These are phyloP conservation scores for Trachelus tabidus DNA, from an alignment of 2,888 invertebrate species.

Conservation along the genomic window DNA sequence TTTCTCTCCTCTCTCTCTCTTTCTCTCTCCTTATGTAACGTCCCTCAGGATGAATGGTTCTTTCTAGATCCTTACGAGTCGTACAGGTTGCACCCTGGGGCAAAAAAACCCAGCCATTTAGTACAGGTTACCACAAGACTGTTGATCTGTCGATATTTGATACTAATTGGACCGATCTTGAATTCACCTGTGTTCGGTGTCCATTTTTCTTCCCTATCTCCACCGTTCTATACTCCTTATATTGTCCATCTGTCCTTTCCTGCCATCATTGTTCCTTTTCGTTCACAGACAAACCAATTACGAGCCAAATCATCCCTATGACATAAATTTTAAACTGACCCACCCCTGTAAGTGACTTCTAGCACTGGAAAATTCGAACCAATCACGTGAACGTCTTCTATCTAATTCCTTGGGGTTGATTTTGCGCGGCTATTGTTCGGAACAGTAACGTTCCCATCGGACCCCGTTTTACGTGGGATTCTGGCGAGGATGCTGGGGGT, in stretches of 20 bases:
- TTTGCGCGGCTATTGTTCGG: too few species aligned
- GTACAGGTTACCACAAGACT: conserved; percentile 45
- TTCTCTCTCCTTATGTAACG: not conserved
- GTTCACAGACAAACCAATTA: too few species aligned
- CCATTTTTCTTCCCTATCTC: conserved; percentile 12
- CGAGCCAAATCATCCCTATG: too few species aligned
- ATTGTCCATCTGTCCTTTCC: conserved; percentile 7
- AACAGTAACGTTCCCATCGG: too few species aligned
- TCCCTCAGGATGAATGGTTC: conserved; percentile 37
- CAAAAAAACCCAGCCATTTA: conserved; percentile 39
- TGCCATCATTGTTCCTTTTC: not conserved
- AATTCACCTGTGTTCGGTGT: conserved; percentile 16
- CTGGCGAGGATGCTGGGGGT: too few species aligned
- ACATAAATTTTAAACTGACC: too few species aligned
- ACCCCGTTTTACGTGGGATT: too few species aligned
- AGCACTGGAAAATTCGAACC: too few species aligned
- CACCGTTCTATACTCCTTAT: not conserved
- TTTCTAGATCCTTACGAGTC: conserved; percentile 46
- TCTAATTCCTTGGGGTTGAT: conserved; percentile 11
- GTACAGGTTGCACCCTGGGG: conserved; percentile 52
- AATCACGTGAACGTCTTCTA: conserved; percentile 12
- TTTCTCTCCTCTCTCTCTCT: not conserved
- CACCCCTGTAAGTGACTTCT: too few species aligned
- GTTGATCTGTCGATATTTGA: conserved; percentile 55
- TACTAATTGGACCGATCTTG: conserved; percentile 54